Percentiles rank a stretch among this genome's conserved stretches.
Conservation (phyloP, 2,888 invertebrate species). For the Empis livida region DNA sequence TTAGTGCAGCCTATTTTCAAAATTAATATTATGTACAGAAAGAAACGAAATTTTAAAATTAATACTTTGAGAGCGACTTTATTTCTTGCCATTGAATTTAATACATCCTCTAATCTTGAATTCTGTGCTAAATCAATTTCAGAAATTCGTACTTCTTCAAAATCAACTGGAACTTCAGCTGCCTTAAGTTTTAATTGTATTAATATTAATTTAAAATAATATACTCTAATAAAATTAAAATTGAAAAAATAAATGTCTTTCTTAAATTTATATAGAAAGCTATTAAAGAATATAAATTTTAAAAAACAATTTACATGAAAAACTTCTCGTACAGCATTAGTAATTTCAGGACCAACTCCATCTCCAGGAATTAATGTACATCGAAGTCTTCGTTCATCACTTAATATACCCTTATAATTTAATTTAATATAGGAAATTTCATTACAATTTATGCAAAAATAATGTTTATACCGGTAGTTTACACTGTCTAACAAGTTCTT, state of each 20-base stretch:
- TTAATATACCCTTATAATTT: no score
- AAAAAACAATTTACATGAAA: slow-evolving; percentile 39
- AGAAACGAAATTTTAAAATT: no score
- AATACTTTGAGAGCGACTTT: slow-evolving; percentile 60
- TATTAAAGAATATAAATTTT: no score
- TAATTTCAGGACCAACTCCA: slow-evolving; percentile 90
- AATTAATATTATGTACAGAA: no score
- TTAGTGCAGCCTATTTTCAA: slow-evolving; percentile 50
- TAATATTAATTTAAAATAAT: no score
- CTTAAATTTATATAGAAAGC: no score
- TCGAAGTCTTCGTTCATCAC: slow-evolving; percentile 4
- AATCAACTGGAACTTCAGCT: slow-evolving; percentile 80
- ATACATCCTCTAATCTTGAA: slow-evolving; percentile 65
- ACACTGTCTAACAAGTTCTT: no score
- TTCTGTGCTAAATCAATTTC: slow-evolving; percentile 71
- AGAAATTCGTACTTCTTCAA: slow-evolving; percentile 80
- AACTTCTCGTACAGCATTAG: slow-evolving; percentile 73
- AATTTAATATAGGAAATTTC: no score
- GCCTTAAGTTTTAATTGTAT: slow-evolving; percentile 36
- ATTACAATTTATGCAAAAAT: no score
- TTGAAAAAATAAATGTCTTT: no score
- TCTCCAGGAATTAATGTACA: slow-evolving; percentile 92
- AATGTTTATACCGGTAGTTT: no score
- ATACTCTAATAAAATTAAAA: no score
- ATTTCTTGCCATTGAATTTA: slow-evolving; percentile 63